Percentiles rank a stretch among this genome's conserved stretches.
Conservation (phyloP, 2,888 invertebrate species). For the Serripes groenlandicus region DNA sequence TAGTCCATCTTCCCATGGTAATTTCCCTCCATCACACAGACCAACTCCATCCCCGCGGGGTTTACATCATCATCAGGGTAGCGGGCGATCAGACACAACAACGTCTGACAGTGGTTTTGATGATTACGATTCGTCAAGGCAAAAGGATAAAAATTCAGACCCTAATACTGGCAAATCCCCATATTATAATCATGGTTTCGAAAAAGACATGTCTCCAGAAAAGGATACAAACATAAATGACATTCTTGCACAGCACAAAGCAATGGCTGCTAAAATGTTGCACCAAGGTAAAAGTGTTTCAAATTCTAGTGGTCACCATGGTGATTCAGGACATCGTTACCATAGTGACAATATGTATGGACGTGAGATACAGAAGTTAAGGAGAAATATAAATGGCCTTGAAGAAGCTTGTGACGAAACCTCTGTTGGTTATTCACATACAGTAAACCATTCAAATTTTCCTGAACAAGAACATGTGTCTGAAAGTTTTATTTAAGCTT, state of each 20-base stretch:
- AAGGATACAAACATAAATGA: slow-evolving; percentile 37
- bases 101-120: slow-evolving; percentile 72
- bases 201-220: slow-evolving; percentile 55
- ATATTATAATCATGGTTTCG: slow-evolving; percentile 60
- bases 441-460: slow-evolving; percentile 32
- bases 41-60: slow-evolving; percentile 49
- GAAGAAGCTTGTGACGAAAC: slow-evolving; percentile 41
- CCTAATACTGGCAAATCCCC: slow-evolving; percentile 44
- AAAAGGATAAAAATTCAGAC: slow-evolving; percentile 24
- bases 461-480: slow-evolving; percentile 42
- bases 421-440: slow-evolving; percentile 43
- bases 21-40: slow-evolving; percentile 5
- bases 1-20: slow-evolving; percentile 6
- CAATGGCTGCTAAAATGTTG: slow-evolving; percentile 65
- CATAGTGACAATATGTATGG: slow-evolving; percentile 43
- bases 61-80: slow-evolving; percentile 69
- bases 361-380: slow-evolving; percentile 52
- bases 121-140: slow-evolving; percentile 51
- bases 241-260: slow-evolving; percentile 69
- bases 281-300: slow-evolving; percentile 27
- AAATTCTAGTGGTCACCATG: slow-evolving; percentile 13
- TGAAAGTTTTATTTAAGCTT: slow-evolving; percentile 58
- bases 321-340: slow-evolving; percentile 14
- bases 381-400: slow-evolving; percentile 60
- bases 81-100: slow-evolving; percentile 69